Evolutionary conservation across 2,113 vertebrate species (phyloP).

Genomic region (Sminthopsis crassicaudata): DNA sequence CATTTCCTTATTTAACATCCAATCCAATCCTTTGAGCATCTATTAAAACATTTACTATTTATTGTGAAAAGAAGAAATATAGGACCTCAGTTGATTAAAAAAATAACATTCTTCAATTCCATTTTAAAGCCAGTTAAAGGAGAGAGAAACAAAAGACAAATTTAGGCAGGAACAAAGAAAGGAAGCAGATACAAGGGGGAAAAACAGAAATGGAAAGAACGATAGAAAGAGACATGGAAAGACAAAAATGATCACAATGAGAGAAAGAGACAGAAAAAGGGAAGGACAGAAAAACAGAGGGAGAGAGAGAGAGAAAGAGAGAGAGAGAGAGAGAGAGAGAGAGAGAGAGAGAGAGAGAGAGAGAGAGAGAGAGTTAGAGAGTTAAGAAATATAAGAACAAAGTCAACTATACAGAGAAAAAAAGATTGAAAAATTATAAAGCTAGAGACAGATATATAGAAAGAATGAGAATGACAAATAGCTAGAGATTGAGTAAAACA

Average conservation of each 20-base stretch:
- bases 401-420: neutral
- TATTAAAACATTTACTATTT: neutral
- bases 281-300: neutral
- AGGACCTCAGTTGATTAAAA: neutral
- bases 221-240: neutral
- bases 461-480: neutral
- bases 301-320: neutral
- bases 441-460: neutral
- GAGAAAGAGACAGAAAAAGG: neutral
- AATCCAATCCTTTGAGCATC: neutral
- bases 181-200: neutral
- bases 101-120: neutral
- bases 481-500: neutral
- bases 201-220: neutral
- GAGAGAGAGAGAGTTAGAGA: neutral
- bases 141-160: neutral
- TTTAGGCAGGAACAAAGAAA: neutral
- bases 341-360: neutral
- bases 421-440: neutral
- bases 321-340: neutral
- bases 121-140: neutral
- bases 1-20: neutral
- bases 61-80: neutral
- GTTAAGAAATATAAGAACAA: neutral
- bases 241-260: neutral